Base-by-base conservation (phyloP, 2,888 invertebrate genomes). In the Oegoconia quadripuncta region DNA sequence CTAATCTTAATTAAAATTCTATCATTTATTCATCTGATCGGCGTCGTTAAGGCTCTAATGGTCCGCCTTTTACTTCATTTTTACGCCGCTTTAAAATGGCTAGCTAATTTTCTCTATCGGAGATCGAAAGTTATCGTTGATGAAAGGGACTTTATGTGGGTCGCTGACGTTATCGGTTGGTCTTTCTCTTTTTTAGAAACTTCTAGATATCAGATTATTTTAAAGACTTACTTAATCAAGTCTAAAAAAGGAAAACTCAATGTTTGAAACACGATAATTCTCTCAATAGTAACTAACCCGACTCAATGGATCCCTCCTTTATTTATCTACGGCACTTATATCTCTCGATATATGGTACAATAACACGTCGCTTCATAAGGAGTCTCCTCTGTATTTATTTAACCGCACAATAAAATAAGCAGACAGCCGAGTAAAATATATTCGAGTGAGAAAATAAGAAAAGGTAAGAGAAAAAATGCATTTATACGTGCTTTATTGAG, bases 1-100 rank as follows among this genome's bases (percentile, higher is more conserved):
- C 63, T 75, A 78, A 82, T 80, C 78, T 82, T 80, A 80, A 82
- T 82, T 81, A 76, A 79, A 83, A 84, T 82, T 82, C 79, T 81
- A 83, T 84, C 74, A 83, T 81, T 82, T 81, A 82, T 84, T 83
- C 77, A 83, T 78, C 74, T 73, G 71, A 78, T 74, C 73, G 67
- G 58, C 69, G 66, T 80, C 78, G 76, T 81, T 80, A 82, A 65
- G 64, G 69, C 65, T 70, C 70, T 75, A 80, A 82, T 77, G 72
- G 77, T 55, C 70, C 47, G 66, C 63, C 66, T 73, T 73, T 74
- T 69, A 64, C 59, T 72, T 68, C 52, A 66, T 74, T 80, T 78
- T 74, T 67, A 65, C 64, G 73, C 64, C 50, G 55, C 64, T 71
- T 73, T 72, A 69, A 73, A 74, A 70, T 63, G 61, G 59, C 52